A percentile compares a stretch with the other conserved stretches of the same genome.
phyloP scores from a whole-genome alignment of 2,888 invertebrate species.

The Philereme vetulata region DNA sequence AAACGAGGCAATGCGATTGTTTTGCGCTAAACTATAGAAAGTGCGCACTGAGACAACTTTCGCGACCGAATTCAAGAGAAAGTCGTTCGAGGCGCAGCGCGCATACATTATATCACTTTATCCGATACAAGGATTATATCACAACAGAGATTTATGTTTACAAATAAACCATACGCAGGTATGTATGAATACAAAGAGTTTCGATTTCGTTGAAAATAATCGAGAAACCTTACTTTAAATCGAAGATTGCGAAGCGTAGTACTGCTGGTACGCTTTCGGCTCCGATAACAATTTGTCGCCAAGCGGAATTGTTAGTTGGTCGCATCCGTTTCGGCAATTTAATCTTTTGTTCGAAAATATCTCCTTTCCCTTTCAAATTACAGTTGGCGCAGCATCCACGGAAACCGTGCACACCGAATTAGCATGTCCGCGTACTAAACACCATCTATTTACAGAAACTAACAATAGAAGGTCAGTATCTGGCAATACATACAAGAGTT shows the following conservation, averaged over 20 bases:
- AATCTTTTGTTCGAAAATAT: slow-evolving; percentile 58
- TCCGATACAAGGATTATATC: slow-evolving; percentile 75
- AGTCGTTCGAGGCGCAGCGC: slow-evolving; percentile 75
- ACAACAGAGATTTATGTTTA: slow-evolving; percentile 51
- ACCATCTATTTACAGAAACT: slow-evolving; percentile 68
- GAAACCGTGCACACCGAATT: slow-evolving; percentile 69
- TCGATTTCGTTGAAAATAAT: slow-evolving; percentile 30
- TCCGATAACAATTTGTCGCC: slow-evolving; percentile 49
- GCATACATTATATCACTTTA: slow-evolving; percentile 81
- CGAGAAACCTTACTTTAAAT: slow-evolving; percentile 19
- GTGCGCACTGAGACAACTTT: slow-evolving; percentile 79
- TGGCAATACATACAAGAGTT: slow-evolving; percentile 61
- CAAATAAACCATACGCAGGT: slow-evolving; percentile 40
- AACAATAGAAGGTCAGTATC: slow-evolving; percentile 77
- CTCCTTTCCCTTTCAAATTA: slow-evolving; percentile 70
- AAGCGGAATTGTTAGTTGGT: slow-evolving; percentile 52
- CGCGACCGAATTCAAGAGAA: slow-evolving; percentile 83
- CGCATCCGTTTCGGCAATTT: slow-evolving; percentile 47
- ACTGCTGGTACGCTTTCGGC: slow-evolving; percentile 49
- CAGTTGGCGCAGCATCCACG: slow-evolving; percentile 61
- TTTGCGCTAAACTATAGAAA: slow-evolving; percentile 76
- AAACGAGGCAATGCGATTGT: slow-evolving; percentile 53
- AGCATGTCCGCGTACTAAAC: slow-evolving; percentile 72
- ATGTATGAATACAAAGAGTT: slow-evolving; percentile 26
- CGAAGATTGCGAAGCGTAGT: slow-evolving; percentile 33